Base-by-base conservation (phyloP, 2,113 vertebrate species). In the Lamprotornis superbus region DNA sequence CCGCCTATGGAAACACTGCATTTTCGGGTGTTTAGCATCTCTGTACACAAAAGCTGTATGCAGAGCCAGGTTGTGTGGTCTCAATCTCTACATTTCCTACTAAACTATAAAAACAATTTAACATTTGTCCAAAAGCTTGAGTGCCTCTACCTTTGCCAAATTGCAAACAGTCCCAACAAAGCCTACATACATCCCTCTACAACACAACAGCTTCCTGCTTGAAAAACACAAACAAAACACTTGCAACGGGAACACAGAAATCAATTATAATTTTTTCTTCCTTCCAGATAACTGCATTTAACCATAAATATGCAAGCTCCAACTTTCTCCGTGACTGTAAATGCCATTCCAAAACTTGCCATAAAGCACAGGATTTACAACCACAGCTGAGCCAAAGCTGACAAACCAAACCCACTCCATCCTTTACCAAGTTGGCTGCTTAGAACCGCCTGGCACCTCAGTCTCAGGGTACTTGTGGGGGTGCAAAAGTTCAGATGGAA, bases 1-100 rank as follows among this genome's bases (percentile, higher is more conserved):
- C 94, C 79, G 95, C 97, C 97, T 96, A 96, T 97, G 95, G 97
- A 97, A 97, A 97, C 90, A 81, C 95, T 93, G 92, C 93, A 71
- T 96, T 97, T 97, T 96, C 52, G 93, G 90, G 94, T 95, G 88
- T 96, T 96, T 96, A 96, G 89, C 96, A 96, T 97, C 94, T 91
- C 92, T 89, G 93, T 93, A 92, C 93, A 97, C 94, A 97, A 96
- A 97, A 83, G 94, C 83, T 0, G 4, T 89, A 59, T 15, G 87
- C 64, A 95, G 61, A 88, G 71, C 74, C 92, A 93, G 94, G 95
- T 88, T 97, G 95, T 97, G 96, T 96, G 91, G 93, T 96, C 94
- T 95, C 89, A 23, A 89, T 76, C 76, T 55, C 65, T 83, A 87
- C 50, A 93, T 91, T 93, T 96, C 18, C 4, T 77, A 76, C 55